Percentiles rank a stretch among this genome's conserved stretches.
Evolutionary conservation across 2,113 vertebrate species (phyloP).

Genomic region (Embiotoca jacksoni): DNA sequence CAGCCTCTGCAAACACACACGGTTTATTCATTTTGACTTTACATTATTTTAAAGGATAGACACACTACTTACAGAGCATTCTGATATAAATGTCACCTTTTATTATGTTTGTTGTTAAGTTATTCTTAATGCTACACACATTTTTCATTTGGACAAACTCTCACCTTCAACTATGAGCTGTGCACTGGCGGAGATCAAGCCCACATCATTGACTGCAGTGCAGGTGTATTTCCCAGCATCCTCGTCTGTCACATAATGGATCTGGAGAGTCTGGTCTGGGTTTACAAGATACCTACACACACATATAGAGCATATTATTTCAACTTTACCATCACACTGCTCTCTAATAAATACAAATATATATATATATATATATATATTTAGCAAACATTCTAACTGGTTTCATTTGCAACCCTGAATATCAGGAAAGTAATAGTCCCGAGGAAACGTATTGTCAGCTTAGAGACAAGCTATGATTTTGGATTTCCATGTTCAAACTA

Average conservation of each 20-base stretch:
- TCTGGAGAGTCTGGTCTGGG: constrained; percentile 86
- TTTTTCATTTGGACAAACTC: not conserved
- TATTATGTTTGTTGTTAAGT: no score
- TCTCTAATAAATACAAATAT: not conserved
- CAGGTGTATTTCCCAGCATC: constrained; percentile 89
- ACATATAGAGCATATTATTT: not conserved
- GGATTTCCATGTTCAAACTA: no score
- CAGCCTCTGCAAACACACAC: constrained; percentile 71
- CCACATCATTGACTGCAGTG: constrained; percentile 85
- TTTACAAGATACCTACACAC: constrained; percentile 87
- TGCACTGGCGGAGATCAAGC: constrained; percentile 78
- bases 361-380: no score
- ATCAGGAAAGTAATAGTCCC: no score
- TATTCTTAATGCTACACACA: no score
- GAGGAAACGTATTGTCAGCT: no score
- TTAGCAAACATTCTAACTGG: not conserved
- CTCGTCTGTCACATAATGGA: constrained; percentile 82
- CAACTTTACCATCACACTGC: not conserved
- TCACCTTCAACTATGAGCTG: constrained; percentile 86
- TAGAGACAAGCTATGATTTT: no score
- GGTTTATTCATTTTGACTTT: not conserved
- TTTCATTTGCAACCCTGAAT: not conserved
- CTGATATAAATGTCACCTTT: not conserved
- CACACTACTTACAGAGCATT: not conserved
- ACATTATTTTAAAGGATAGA: not conserved